Evolutionary conservation across 2,797 vertebrate species (phyloP), one percentile per base, ranked within the genome.

Genomic region (Cuniculus paca): DNA sequence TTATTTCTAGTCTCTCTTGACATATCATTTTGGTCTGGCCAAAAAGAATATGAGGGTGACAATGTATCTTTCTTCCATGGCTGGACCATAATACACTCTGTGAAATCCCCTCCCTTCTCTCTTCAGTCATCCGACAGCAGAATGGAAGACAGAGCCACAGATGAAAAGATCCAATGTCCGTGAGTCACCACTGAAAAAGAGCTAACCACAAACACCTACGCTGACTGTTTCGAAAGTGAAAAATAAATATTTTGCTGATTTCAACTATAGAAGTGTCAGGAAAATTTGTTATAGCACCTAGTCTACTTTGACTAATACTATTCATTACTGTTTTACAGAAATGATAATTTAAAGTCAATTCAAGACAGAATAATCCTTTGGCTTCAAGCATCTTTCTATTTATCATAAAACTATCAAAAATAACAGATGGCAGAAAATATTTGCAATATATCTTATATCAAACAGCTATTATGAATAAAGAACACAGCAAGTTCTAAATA

Each of bases 381-480:
- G 65, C 65, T 60, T 94, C 58, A 72, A 65, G 36, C 74, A 34
- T 88, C 86, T 84, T n/a, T 75, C 85, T 85, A 58, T 84, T 91
- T 93, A 89, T 77, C 52, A 60, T 36, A 72, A 95, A 93, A 93
- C 52, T 42, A 97, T 80, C 94, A 31, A 93, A 90, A 80, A 58
- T 89, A 78, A 83, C 81, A 95, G 95, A 95, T 34, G 68, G 78
- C 50, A 60, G 79, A 93, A 97, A 93, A 96, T 87, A 93, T 90
- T 93, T 92, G 82, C 65, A 92, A 68, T 84, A 28, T 81, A 95
- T 94, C 94, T 95, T 95, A 81, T 24, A 81, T 84, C 85, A 90
- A 92, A 72, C 56, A 58, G 6, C 52, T 90, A 80, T 42, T 80
- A 88, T 78, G 86, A 88, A 78, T 85, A 52, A 87, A 87, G 72